Percentiles rank a stretch among this genome's conserved stretches.
Conservation (phyloP, 2,888 invertebrate species). For the Masnerella sp. region DNA sequence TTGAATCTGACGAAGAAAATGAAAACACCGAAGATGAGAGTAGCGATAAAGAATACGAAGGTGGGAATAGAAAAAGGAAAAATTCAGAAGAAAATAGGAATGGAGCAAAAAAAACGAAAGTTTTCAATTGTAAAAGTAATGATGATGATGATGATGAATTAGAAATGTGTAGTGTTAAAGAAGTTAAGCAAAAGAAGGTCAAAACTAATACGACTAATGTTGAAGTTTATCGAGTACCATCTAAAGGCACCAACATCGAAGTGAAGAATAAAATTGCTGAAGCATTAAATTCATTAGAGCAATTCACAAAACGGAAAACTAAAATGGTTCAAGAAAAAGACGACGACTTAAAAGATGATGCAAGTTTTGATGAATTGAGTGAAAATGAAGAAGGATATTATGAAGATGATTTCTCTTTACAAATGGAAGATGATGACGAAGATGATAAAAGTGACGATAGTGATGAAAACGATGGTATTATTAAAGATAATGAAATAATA, state of each 20-base stretch:
- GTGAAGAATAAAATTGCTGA: slow-evolving; percentile 71
- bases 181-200: slow-evolving; percentile 6
- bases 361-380: slow-evolving; percentile 76
- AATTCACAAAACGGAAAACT: slow-evolving; percentile 33
- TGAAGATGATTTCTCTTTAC: slow-evolving; percentile 27
- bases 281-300: slow-evolving; percentile 65
- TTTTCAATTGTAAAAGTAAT: slow-evolving; percentile 35
- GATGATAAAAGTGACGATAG: too few relatives aligned
- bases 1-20: too few relatives aligned
- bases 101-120: too few relatives aligned
- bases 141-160: slow-evolving; percentile 35
- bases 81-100: too few relatives aligned
- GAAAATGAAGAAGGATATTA: slow-evolving; percentile 72
- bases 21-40: too few relatives aligned
- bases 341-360: slow-evolving; percentile 64
- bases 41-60: too few relatives aligned
- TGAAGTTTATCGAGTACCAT: slow-evolving; percentile 66
- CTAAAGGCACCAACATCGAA: slow-evolving; percentile 66
- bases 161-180: slow-evolving; percentile 7
- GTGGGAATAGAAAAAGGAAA: too few relatives aligned
- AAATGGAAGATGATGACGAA: slow-evolving; percentile 54
- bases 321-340: slow-evolving; percentile 2
- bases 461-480: too few relatives aligned
- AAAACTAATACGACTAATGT: slow-evolving; percentile 29
- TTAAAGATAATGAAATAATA: too few relatives aligned